These are phyloP conservation scores for Drosophila kurseongensis DNA, from an alignment of 1,140 invertebrate species.

Conservation along the genomic window DNA sequence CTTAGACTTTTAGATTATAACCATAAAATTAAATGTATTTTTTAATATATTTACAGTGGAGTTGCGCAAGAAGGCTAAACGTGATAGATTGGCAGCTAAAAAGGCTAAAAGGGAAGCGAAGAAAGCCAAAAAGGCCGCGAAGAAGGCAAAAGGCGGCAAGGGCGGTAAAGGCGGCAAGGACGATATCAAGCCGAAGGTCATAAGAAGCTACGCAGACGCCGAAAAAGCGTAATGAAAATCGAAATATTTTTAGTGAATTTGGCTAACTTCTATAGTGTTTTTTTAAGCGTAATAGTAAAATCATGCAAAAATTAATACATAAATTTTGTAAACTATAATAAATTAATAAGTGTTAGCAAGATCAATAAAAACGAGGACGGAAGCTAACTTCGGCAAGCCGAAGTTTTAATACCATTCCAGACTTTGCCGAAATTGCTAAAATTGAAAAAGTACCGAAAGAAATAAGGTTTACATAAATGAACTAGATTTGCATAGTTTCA, in stretches of 20 bases:
- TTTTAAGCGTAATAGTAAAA: not conserved
- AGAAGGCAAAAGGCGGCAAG: not conserved
- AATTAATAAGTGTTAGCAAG: no score
- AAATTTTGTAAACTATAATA: no score
- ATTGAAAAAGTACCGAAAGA: no score
- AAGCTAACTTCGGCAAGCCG: no score
- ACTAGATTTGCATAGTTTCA: no score
- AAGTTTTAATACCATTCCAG: no score
- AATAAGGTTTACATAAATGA: no score
- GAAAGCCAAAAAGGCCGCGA: conserved; percentile 5
- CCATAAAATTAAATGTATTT: not conserved
- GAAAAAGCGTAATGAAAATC: conserved; percentile 12
- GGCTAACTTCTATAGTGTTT: not conserved
- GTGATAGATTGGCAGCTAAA: conserved; percentile 1
- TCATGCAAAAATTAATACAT: not conserved
- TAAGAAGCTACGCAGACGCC: conserved; percentile 27
- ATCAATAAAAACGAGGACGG: no score
- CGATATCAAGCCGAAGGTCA: conserved; percentile 22
- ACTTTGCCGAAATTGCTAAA: no score
- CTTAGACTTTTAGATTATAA: no score
- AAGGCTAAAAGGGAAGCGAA: conserved; percentile 29
- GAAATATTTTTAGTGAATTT: not conserved
- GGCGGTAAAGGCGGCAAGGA: not conserved
- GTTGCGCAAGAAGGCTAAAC: conserved; percentile 22
- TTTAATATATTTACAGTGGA: not conserved